These are phyloP conservation scores for Pterophyllum scalare DNA, from an alignment of 2,113 vertebrate genomes.

Conservation along the genomic window DNA sequence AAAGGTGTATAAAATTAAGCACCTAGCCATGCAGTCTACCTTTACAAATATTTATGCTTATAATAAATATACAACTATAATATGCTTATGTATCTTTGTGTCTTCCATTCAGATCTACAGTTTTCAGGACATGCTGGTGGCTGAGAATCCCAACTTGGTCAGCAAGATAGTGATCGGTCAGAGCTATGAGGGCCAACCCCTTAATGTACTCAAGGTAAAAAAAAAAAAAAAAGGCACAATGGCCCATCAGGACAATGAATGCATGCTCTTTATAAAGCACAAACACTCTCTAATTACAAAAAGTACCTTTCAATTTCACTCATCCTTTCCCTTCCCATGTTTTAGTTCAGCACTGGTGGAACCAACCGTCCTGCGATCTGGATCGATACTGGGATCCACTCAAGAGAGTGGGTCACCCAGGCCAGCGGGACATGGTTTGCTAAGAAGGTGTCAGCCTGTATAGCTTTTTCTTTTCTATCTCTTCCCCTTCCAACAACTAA, in stretches of 20 bases:
- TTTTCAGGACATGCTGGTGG: slow-evolving; percentile 89
- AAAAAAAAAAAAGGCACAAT: not conserved
- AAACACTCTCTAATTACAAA: not conserved
- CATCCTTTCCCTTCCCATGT: not conserved
- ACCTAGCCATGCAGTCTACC: not conserved
- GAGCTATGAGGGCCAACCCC: slow-evolving; percentile 86
- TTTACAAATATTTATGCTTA: not conserved
- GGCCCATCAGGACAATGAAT: not conserved
- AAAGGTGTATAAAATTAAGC: not conserved
- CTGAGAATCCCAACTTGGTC: slow-evolving; percentile 83
- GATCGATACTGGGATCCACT: slow-evolving; percentile 92
- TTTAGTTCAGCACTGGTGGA: slow-evolving; percentile 91
- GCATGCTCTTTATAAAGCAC: not conserved
- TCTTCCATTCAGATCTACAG: slow-evolving; percentile 87
- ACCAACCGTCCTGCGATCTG: slow-evolving; percentile 83
- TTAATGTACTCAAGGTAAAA: slow-evolving; percentile 90
- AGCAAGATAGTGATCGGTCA: slow-evolving; percentile 88
- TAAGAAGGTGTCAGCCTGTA: slow-evolving; percentile 82
- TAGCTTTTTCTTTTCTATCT: not conserved
- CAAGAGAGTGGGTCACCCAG: slow-evolving; percentile 92
- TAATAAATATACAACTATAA: no score
- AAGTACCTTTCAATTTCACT: not conserved
- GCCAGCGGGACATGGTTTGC: slow-evolving; percentile 90
- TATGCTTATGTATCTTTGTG: no score
- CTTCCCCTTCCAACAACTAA: not conserved